These are phyloP conservation scores for Acrobasis suavella DNA, from an alignment of 2,888 invertebrate species.

Conservation along the genomic window DNA sequence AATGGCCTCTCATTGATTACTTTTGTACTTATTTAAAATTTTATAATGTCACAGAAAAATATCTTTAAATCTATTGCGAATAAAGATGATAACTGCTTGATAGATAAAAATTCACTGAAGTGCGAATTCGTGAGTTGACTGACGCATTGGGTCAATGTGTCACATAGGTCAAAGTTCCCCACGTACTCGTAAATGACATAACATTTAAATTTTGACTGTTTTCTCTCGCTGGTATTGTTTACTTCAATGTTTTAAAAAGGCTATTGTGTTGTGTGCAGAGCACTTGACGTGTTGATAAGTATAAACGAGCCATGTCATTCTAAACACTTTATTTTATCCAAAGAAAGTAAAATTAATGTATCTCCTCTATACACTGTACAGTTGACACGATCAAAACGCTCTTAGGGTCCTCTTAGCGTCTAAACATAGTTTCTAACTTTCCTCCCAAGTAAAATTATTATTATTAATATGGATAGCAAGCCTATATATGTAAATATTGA, in stretches of 20 bases:
- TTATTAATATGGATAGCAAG: too few species aligned
- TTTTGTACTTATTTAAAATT: conserved; percentile 8
- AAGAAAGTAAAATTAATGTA: too few species aligned
- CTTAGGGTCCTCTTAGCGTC: too few species aligned
- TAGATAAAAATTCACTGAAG: not conserved
- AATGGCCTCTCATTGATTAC: not conserved
- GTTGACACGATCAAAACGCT: too few species aligned
- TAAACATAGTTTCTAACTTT: too few species aligned
- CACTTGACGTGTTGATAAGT: not conserved
- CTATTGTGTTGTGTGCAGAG: not conserved
- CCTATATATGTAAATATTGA: too few species aligned
- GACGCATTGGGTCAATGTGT: conserved; percentile 15
- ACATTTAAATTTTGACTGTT: conserved; percentile 9
- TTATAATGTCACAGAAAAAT: conserved; percentile 1
- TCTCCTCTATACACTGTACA: too few species aligned
- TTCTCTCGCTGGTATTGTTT: conserved; percentile 2
- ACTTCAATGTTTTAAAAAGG: not conserved
- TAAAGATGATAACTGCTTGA: conserved; percentile 11
- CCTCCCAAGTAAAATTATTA: too few species aligned
- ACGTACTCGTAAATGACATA: conserved; percentile 20
- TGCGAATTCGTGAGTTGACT: conserved; percentile 16
- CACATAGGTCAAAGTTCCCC: conserved; percentile 10
- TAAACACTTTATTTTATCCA: too few species aligned
- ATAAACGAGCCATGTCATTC: too few species aligned
- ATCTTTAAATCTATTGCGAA: not conserved